Conservation (phyloP, 53 echinoderm and acorn worm species). For the Hippasteria phrygiana region DNA sequence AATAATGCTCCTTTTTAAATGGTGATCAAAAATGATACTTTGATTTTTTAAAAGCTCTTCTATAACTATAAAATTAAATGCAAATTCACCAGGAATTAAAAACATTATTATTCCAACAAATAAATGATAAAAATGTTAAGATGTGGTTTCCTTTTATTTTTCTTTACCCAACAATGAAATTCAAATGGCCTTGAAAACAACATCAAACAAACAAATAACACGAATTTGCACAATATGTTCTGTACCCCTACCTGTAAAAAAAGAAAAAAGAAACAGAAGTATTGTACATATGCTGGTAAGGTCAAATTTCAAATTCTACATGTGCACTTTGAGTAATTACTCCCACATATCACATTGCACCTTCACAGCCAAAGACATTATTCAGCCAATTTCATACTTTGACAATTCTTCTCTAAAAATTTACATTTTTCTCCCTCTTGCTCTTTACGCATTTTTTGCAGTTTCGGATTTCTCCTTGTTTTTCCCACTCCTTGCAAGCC, state of each 20-base stretch:
- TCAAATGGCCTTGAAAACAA: too few relatives aligned
- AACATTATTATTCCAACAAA: too few relatives aligned
- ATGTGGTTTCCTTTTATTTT: too few relatives aligned
- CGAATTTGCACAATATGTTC: too few relatives aligned
- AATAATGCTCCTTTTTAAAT: too few relatives aligned
- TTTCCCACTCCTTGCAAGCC: neutral
- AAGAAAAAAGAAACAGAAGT: neutral
- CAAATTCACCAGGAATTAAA: too few relatives aligned
- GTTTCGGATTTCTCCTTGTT: conserved; percentile 22
- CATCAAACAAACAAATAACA: too few relatives aligned
- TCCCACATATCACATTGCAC: conserved; percentile 5
- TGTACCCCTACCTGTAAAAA: neutral
- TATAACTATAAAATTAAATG: too few relatives aligned
- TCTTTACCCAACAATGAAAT: too few relatives aligned
- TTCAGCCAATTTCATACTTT: conserved; percentile 54
- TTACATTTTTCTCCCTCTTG: neutral
- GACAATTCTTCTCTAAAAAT: conserved; percentile 8
- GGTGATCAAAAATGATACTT: too few relatives aligned
- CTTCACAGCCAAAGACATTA: conserved; percentile 20
- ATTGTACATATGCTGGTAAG: neutral
- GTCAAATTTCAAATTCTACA: neutral
- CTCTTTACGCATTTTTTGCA: neutral
- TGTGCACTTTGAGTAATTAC: conserved; percentile 42
- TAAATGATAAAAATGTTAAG: too few relatives aligned
- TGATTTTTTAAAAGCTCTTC: too few relatives aligned